Base-by-base conservation (phyloP, 1,140 invertebrate genomes). In the Stegodyphus dumicola region DNA sequence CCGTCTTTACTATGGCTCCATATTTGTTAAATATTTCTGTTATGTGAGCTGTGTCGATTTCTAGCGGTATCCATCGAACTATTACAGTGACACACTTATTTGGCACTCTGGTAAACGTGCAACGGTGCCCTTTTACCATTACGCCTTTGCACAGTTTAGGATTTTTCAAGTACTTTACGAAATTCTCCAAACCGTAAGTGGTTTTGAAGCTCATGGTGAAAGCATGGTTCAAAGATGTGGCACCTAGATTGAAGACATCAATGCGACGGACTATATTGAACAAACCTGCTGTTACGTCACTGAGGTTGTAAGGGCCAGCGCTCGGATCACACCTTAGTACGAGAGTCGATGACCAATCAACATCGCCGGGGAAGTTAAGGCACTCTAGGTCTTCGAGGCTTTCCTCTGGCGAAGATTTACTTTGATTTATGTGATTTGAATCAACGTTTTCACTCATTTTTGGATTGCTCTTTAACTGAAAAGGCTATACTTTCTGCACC, bases 341-440 rank as follows among this genome's bases (percentile, higher is more conserved):
- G 49, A 84, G 17, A 7, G 81, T 84, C 10, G 81, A 33, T 11
- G 81, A 84, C 81, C 81, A 84, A 52, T 84, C 81, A 6, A 84
- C 51, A 11, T 84, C 81, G 0, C 49, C 49, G 0, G 81, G 81
- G 49, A 84, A 84, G 10, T 76, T 60, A 1, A 84, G 52, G 17
- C 33, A 67, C 5, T 84, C 17, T n/a, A 84, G n/a, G 17, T 84
- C 81, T 0, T 75, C 71, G 6, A 84, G 13, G 7, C 76, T 73
- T 5, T 70, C 48, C 9, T 60, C 54, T 10, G 77, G 33, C 33
- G 33, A 33, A 33, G 33, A 33, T 33, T 33, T 33, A 33, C 33
- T 33, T 5, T 60, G 56, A 60, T 15, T 60, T 15, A 10, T 60
- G 56, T 60, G 56, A 10, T 60, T 5, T 60, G 56, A 10, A 60